These are phyloP conservation scores for Anas flavirostris DNA, from an alignment of 2,797 vertebrate species.

Conservation along the genomic window DNA sequence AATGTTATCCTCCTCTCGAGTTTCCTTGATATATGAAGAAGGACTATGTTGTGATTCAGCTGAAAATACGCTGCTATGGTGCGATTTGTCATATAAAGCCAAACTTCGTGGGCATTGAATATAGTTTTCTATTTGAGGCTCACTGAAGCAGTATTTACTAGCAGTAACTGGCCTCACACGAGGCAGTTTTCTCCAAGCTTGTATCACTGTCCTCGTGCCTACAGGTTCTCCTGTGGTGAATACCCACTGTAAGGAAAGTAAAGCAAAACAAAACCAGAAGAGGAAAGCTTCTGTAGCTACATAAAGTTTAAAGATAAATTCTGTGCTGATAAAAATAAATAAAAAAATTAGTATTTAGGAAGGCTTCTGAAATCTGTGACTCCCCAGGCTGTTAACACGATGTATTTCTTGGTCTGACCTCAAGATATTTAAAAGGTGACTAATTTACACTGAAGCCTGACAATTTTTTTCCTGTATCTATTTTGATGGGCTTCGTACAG, in stretches of 20 bases:
- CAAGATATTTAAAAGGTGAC: background rate
- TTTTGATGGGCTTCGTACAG: background rate
- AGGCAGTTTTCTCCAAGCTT: background rate
- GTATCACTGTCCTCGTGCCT: rapidly evolving
- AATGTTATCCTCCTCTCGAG: background rate
- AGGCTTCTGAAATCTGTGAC: background rate
- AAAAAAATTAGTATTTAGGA: background rate
- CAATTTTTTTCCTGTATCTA: background rate
- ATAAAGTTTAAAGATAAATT: background rate
- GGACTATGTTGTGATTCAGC: background rate
- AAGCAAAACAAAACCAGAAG: background rate
- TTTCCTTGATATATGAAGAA: background rate
- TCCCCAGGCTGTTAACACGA: background rate
- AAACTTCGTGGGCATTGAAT: background rate
- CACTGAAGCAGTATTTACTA: background rate
- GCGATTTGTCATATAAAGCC: background rate
- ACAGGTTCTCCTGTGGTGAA: background rate
- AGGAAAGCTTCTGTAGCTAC: background rate
- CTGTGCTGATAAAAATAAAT: background rate
- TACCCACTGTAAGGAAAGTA: background rate
- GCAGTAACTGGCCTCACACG: background rate
- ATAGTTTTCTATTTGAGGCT: background rate
- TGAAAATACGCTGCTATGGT: background rate
- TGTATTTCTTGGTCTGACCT: background rate
- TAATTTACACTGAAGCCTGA: background rate